Evolutionary conservation across 2,888 invertebrate species (phyloP).

Genomic region (Napeogenes sylphis): DNA sequence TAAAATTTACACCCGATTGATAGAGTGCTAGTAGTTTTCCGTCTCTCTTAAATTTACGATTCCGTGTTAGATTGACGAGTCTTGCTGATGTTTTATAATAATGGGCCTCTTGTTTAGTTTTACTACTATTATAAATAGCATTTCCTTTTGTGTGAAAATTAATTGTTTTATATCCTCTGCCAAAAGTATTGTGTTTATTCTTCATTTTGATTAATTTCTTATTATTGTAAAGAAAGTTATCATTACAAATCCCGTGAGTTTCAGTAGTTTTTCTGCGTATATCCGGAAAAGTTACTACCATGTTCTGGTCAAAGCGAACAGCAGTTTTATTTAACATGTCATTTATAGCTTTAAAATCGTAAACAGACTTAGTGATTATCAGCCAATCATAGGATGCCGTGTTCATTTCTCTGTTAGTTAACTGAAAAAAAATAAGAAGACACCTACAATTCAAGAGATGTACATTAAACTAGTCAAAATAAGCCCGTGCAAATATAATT

Average conservation of each 20-base stretch:
- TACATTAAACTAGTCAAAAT: too few relatives aligned
- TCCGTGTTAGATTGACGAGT: constrained; percentile 51
- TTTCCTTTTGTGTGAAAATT: constrained; percentile 24
- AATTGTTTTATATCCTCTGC: constrained; percentile 15
- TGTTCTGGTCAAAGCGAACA: constrained; percentile 62
- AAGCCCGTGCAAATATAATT: too few relatives aligned
- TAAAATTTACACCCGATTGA: constrained; percentile 50
- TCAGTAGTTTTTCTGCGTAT: constrained; percentile 12
- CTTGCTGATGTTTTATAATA: constrained; percentile 54
- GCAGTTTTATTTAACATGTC: constrained; percentile 54
- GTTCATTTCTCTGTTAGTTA: constrained; percentile 43
- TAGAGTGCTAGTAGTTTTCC: constrained; percentile 45
- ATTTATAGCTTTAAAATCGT: constrained; percentile 50
- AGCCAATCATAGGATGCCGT: constrained; percentile 63
- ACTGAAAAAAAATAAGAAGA: neutral
- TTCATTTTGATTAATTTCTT: constrained; percentile 15
- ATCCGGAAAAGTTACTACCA: constrained; percentile 50
- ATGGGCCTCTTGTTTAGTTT: constrained; percentile 47
- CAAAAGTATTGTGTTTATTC: constrained; percentile 22
- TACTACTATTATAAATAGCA: constrained; percentile 29
- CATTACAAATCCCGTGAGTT: constrained; percentile 44
- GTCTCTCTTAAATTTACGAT: constrained; percentile 42
- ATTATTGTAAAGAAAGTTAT: constrained; percentile 50
- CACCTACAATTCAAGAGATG: too few relatives aligned
- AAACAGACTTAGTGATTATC: constrained; percentile 46